These are phyloP conservation scores for Eurytoma adleriae DNA, from an alignment of 2,888 invertebrate genomes.

Conservation along the genomic window DNA sequence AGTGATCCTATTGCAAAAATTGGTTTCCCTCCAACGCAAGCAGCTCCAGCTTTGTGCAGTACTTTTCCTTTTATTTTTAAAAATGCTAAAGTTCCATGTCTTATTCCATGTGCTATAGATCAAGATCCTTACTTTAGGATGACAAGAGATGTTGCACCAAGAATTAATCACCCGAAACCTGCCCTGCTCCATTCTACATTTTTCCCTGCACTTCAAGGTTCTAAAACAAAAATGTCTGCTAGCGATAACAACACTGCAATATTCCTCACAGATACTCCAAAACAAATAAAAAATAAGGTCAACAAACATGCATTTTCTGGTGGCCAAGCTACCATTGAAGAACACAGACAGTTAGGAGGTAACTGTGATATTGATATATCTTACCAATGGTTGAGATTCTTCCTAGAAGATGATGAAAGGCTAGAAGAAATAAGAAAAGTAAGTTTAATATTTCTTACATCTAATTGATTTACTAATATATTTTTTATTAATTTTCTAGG, in stretches of 20 bases:
- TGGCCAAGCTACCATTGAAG: slow-evolving; percentile 94
- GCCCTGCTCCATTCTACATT: slow-evolving; percentile 91
- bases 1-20: slow-evolving; percentile 98
- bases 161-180: slow-evolving; percentile 91
- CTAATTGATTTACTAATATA: slow-evolving; percentile 26
- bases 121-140: slow-evolving; percentile 99
- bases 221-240: slow-evolving; percentile 98
- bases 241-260: slow-evolving; percentile 96
- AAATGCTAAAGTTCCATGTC: slow-evolving; percentile 85
- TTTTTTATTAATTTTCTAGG: slow-evolving; percentile 74
- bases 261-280: slow-evolving; percentile 95
- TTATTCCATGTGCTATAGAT: slow-evolving; percentile 99
- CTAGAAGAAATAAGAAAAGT: slow-evolving; percentile 86
- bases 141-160: slow-evolving; percentile 94
- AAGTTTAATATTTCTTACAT: slow-evolving; percentile 51
- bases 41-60: slow-evolving; percentile 93
- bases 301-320: slow-evolving; percentile 99
- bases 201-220: slow-evolving; percentile 96
- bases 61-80: slow-evolving; percentile 95
- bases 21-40: slow-evolving; percentile 96
- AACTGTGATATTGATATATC: slow-evolving; percentile 97
- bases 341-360: slow-evolving; percentile 94
- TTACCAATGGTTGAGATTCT: slow-evolving; percentile 95
- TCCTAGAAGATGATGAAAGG: slow-evolving; percentile 93
- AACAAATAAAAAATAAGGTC: slow-evolving; percentile 97